A percentile compares a stretch with the other conserved stretches of the same genome.
Evolutionary conservation across 2,888 invertebrate species (phyloP).

Genomic region (Hyposoter didymator): DNA sequence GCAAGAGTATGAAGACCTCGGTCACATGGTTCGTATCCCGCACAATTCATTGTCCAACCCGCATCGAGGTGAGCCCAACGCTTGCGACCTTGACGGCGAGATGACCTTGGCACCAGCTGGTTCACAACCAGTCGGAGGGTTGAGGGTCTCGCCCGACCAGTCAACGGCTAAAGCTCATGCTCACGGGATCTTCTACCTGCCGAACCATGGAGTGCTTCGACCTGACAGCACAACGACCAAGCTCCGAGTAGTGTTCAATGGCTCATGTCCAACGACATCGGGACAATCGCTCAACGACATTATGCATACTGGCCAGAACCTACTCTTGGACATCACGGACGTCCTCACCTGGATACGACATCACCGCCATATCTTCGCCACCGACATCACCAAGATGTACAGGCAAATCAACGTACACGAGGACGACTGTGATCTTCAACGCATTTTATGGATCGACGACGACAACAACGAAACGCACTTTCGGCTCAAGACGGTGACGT

Average conservation of each 20-base stretch:
- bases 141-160: conserved; percentile 31
- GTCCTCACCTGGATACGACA: neutral
- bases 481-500: conserved; percentile 32
- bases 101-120: conserved; percentile 42
- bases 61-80: neutral
- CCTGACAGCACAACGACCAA: neutral
- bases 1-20: conserved; percentile 34
- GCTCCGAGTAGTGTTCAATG: conserved; percentile 31
- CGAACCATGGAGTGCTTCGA: neutral
- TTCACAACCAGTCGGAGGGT: conserved; percentile 33
- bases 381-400: conserved; percentile 24
- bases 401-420: conserved; percentile 7
- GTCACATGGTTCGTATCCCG: conserved; percentile 47
- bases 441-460: conserved; percentile 77
- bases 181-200: neutral
- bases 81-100: neutral
- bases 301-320: no score
- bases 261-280: conserved; percentile 70
- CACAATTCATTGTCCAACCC: neutral
- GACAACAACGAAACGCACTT: neutral
- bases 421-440: conserved; percentile 73
- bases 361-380: conserved; percentile 4
- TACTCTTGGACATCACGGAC: neutral
- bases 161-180: neutral
- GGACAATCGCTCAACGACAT: conserved; percentile 72